Base-by-base conservation (phyloP, 2,113 vertebrate genomes). In the Centropus bengalensis region DNA sequence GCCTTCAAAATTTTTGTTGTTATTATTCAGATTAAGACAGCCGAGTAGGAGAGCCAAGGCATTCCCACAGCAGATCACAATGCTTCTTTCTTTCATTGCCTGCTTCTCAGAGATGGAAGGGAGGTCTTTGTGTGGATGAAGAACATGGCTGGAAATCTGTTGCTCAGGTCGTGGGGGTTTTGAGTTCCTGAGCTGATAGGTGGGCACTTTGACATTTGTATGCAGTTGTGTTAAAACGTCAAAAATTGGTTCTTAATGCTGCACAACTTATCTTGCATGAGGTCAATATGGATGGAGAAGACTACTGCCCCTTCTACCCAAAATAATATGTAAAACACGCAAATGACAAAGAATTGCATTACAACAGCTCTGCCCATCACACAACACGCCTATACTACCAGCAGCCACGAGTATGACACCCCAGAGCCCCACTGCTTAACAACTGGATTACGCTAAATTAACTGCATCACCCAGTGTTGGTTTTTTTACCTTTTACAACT, bases 1-100 rank as follows among this genome's bases (percentile, higher is more conserved):
- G 90, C 88, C 56, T 88, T 90, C 88, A 93, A 71, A 95, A 64
- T 93, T 95, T 44, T n/a, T 73, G 42, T 91, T 91, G 86, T 86
- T 87, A 79, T 91, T 94, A 82, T 69, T 86, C 0, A 5, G 74
- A 95, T 86, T 92, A 93, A 82, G 89, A 56, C 3, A 2, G 82
- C 33, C 33, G 56, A 91, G 49, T 19, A 92, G 71, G 63, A 93
- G 81, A 89, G 70, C n/a, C 2, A 38, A 92, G 95, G 86, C 96
- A 88, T 93, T 96, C 96, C 91, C 92, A 96, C 86, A 90, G 87
- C 62, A 86, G 79, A 85, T 73, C 51, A 9, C 30, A 79, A 23
- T 0, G 0, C 76, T 86, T 89, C 82, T 81, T 76, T 77, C 49
- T 81, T 76, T 77, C 49, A 92, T 76, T 51, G 68, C 33, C 26